Percentiles rank a stretch among this genome's conserved stretches.
phyloP scores from a whole-genome alignment of 2,888 invertebrate species.

The Orthosia incerta region DNA sequence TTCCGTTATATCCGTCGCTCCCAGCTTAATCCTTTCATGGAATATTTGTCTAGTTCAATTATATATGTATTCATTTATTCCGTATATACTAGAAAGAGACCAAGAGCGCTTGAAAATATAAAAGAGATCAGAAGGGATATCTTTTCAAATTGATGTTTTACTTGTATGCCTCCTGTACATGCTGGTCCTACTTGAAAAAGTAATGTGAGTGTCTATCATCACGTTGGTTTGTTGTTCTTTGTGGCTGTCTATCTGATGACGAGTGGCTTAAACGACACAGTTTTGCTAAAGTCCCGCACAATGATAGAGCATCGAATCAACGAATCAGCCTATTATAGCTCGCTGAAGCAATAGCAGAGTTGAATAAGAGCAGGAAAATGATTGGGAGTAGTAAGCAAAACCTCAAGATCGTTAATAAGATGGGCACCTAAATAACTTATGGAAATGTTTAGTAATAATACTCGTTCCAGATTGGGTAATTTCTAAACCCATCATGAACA shows the following conservation, averaged over 20 bases:
- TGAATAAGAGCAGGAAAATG: not conserved
- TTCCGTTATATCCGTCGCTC: conserved; percentile 40
- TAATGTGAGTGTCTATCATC: not conserved
- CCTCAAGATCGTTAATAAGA: not conserved
- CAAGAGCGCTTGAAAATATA: not conserved
- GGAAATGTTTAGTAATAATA: not conserved
- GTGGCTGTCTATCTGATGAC: conserved; percentile 4
- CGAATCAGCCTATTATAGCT: not conserved
- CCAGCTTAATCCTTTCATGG: conserved; percentile 54
- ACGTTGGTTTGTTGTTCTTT: conserved; percentile 14
- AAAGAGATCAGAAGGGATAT: not conserved
- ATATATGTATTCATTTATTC: conserved; percentile 38
- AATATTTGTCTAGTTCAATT: conserved; percentile 37
- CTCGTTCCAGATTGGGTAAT: not conserved
- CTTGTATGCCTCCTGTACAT: not conserved
- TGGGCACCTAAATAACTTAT: not conserved
- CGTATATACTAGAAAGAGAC: conserved; percentile 6
- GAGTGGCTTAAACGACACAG: not conserved
- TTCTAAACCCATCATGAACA: not conserved
- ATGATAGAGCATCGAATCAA: not conserved
- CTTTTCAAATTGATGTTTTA: not conserved
- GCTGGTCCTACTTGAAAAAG: not conserved
- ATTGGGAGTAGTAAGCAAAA: not conserved
- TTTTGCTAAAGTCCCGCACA: not conserved
- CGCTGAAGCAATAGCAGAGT: conserved; percentile 1